Base-by-base conservation (phyloP, 2,113 vertebrate genomes). In the Thryonomys swinderianus region DNA sequence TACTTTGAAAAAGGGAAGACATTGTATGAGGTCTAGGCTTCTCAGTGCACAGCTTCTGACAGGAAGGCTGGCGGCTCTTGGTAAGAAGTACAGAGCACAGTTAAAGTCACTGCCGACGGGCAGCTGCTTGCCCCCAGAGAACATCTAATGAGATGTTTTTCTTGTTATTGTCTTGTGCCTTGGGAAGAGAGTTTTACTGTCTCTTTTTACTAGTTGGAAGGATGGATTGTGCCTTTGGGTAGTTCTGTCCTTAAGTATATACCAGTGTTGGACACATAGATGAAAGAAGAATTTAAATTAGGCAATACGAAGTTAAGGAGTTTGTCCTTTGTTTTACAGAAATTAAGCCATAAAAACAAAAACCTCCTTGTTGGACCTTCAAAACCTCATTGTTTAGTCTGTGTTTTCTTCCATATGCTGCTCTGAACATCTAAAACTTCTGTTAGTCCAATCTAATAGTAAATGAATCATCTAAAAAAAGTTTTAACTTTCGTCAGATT, bases 201-300 rank as follows among this genome's bases (percentile, higher is more conserved):
- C 27, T 62, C 37, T 66, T 90, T 91, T 91, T 66, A 85, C 21
- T 91, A 83, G 32, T 81, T 94, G 86, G 32, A 91, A 91, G 64
- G 40, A 37, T 93, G 59, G 27, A 51, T 94, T 94, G 48, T 73
- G 40, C 66, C 25, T 89, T 76, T 66, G 88, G 59, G n/a, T 95
- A 83, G 61, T 74, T 69, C 40, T 81, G 25, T 79, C 30, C 30
- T 89, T 92, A 86, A 92, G 85, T 66, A 48, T 21, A 42, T n/a
- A 71, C 45, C 25, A 89, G 30, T 66, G 5, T 74, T 91, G 53
- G 42, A 67, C 59, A 89, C 7, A 61, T 8, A 91, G 45, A 73
- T 91, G 40, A 96, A 92, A 92, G 42, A 71, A 80, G 23, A 69
- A 89, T 85, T 96, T 91, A 93, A 95, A 82, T 86, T 92, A 91